phyloP scores from a whole-genome alignment of 2,888 invertebrate genomes.

The Tachina grossa region DNA sequence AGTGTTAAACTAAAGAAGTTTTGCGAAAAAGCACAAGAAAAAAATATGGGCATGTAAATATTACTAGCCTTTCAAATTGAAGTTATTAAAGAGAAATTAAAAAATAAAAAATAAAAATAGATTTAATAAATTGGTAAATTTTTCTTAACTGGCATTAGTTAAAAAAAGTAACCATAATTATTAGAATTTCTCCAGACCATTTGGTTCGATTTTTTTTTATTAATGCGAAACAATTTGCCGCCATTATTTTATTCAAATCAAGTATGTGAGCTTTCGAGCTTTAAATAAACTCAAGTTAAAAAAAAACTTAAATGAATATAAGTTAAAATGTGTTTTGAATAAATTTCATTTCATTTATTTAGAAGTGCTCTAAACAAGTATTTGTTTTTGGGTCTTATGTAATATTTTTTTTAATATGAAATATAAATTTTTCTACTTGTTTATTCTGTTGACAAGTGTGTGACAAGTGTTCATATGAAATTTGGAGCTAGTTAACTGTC shows the following conservation, averaged over 20 bases:
- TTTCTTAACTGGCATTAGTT: no score
- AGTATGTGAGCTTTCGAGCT: background rate
- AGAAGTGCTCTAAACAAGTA: constrained; percentile 21
- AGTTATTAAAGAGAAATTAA: background rate
- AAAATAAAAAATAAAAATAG: background rate
- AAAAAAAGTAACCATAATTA: no score
- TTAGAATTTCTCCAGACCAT: no score
- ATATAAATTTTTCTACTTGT: background rate
- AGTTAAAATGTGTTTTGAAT: constrained; percentile 37
- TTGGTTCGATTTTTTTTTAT: background rate
- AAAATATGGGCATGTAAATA: background rate
- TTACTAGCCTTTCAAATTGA: background rate
- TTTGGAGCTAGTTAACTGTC: background rate
- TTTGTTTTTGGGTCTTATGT: constrained; percentile 5
- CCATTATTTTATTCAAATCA: background rate
- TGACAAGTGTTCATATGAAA: background rate
- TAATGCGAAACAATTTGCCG: background rate
- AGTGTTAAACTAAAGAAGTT: constrained; percentile 4
- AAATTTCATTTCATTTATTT: constrained; percentile 38
- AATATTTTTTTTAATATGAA: background rate
- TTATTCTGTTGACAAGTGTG: background rate
- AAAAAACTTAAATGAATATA: background rate
- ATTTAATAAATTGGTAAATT: no score
- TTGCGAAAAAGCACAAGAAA: background rate
- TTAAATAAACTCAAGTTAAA: constrained; percentile 6